A percentile compares a stretch with the other conserved stretches of the same genome.
phyloP scores from a whole-genome alignment of 2,113 vertebrate genomes.

The Nothobranchius furzeri region DNA sequence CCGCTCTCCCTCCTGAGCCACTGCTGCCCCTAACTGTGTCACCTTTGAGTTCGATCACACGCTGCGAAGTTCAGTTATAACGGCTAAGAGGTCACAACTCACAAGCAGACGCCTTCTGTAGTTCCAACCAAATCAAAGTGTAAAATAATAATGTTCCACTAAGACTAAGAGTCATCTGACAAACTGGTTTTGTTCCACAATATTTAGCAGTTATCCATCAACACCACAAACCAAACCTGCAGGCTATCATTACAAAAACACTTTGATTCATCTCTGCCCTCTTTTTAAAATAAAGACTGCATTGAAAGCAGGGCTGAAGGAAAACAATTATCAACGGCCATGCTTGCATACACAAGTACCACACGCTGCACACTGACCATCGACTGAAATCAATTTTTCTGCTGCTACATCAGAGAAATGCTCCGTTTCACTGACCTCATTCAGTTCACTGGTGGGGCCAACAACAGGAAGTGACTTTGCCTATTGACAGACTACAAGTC shows the following conservation, averaged over 20 bases:
- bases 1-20: too few species aligned
- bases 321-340: constrained; percentile 54
- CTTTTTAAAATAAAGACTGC: constrained; percentile 40
- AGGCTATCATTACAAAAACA: constrained; percentile 49
- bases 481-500: constrained; percentile 71
- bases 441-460: constrained; percentile 61
- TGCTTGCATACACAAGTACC: constrained; percentile 60
- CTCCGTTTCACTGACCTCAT: constrained; percentile 63
- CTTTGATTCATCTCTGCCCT: constrained; percentile 38
- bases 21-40: background rate
- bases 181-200: constrained; percentile 12
- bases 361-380: constrained; percentile 49
- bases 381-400: constrained; percentile 68
- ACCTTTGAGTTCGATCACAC: background rate
- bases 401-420: constrained; percentile 45
- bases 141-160: background rate
- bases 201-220: constrained; percentile 12
- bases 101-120: background rate
- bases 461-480: constrained; percentile 77
- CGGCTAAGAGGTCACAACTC: background rate
- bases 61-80: too few species aligned
- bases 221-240: constrained; percentile 27
- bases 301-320: constrained; percentile 42
- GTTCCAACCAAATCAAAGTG: constrained; percentile 2
- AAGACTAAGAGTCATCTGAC: constrained; percentile 29